Base-by-base conservation (phyloP, 2,888 invertebrate genomes). In the Diploptera punctata region DNA sequence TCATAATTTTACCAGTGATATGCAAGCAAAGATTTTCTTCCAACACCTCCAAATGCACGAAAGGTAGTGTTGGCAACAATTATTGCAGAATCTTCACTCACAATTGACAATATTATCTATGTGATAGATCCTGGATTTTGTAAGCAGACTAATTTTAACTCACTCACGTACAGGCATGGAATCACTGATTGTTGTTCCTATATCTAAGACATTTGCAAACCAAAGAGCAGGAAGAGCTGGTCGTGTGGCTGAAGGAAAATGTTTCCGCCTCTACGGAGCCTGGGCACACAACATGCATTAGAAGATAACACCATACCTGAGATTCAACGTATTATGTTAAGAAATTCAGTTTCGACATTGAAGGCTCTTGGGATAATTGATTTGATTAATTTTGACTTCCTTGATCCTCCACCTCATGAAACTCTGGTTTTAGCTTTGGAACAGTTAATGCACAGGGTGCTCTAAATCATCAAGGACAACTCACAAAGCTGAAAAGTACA, bases 91-190 rank as follows among this genome's bases (percentile, higher is more conserved):
- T 99, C 99, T 0, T 99, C 99, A 1, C 85, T 99, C 38, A 99
- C 99, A 0, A 99, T 99, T 77, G 99, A 99, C 81, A 99, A 99
- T 79, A 99, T 99, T 76, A 92, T 97, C 74, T 99, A 97, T 84
- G 99, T 99, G 0, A 98, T 99, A 77, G 99, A 99, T 85, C 98
- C 99, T n/a, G 99, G 99, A 0, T 99, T 98, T 85, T 96, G 97
- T 61, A 99, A 99, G 82, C 98, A 99, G 84, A 99, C 99, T 81
- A 97, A 98, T 83, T 99, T 98, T 80, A 94, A 99, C 85, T 97
- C 99, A 0, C 88, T 97, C 77, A 0, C 88, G 97, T 77, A 98
- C 98, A 0, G 99, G 99, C 26, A 99, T 99, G 95, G 99, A 99
- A 81, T 98, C 98, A 77, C 86, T 99, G 73, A 94, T 97, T 86